A percentile compares a stretch with the other conserved stretches of the same genome.
These are phyloP conservation scores for Sphinx pinastri DNA, from an alignment of 2,888 invertebrate species.

Conservation along the genomic window DNA sequence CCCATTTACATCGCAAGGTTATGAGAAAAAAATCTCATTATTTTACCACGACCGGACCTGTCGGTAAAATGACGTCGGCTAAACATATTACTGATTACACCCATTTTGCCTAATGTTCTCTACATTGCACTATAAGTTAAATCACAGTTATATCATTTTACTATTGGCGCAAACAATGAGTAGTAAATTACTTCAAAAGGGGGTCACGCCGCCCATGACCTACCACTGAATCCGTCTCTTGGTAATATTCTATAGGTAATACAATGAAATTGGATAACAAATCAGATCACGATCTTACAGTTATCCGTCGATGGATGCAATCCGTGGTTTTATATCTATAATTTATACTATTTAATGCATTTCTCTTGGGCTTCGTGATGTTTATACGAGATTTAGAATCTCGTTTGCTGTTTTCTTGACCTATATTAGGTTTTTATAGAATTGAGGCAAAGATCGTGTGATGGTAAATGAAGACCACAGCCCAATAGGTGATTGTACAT, in stretches of 20 bases:
- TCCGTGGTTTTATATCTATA: conserved; percentile 16
- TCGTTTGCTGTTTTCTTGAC: conserved; percentile 10
- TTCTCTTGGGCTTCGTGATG: conserved; percentile 12
- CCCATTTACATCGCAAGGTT: too few species aligned
- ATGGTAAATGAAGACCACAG: too few species aligned
- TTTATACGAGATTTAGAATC: neutral
- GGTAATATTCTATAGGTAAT: conserved; percentile 11
- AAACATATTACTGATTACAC: too few species aligned
- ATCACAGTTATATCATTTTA: neutral
- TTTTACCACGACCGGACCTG: too few species aligned
- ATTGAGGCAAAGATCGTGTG: neutral
- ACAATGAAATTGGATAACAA: conserved; percentile 29
- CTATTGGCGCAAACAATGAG: neutral
- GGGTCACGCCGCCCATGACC: conserved; percentile 5
- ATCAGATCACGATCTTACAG: conserved; percentile 27
- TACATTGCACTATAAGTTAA: neutral
- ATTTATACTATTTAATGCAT: conserved; percentile 15
- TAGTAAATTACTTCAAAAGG: neutral
- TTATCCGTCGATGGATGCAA: conserved; percentile 13
- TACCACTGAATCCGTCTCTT: neutral
- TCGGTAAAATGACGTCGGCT: too few species aligned
- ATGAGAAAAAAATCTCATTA: too few species aligned
- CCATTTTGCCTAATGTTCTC: too few species aligned
- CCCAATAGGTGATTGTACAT: too few species aligned
- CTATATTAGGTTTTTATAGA: too few species aligned